Percentiles rank a stretch among this genome's conserved stretches.
These are phyloP conservation scores for Chondrilla cf. caribensis DNA, from an alignment of 37 sponge, comb jelly and placozoan species.

Conservation along the genomic window DNA sequence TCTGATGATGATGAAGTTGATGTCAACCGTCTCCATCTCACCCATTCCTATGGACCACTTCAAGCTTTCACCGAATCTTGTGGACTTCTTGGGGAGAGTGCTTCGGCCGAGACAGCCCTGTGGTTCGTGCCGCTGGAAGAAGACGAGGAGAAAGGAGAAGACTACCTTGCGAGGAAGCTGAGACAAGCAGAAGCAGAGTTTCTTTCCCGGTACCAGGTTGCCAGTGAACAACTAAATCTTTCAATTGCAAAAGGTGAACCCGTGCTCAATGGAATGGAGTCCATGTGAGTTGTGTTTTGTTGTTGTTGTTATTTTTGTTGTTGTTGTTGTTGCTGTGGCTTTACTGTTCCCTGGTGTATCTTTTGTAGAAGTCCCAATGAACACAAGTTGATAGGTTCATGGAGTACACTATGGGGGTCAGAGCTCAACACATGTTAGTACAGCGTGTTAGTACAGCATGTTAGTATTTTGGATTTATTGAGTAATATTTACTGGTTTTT, in stretches of 20 bases:
- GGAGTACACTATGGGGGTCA: not conserved
- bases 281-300: not conserved
- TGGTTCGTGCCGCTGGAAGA: constrained; percentile 71
- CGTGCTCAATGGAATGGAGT: not conserved
- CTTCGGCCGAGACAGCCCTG: constrained; percentile 32
- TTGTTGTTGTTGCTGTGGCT: not conserved
- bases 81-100: constrained; percentile 29
- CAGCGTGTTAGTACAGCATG: no score
- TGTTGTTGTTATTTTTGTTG: not conserved
- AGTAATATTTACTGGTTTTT: no score
- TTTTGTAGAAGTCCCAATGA: not conserved
- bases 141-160: constrained; percentile 11
- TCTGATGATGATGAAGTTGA: constrained; percentile 22
- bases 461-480: no score
- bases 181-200: not conserved
- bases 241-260: not conserved
- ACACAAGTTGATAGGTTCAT: not conserved
- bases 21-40: not conserved
- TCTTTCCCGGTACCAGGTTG: not conserved
- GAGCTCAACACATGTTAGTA: not conserved
- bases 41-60: not conserved
- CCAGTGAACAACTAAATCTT: not conserved
- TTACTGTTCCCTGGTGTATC: no score
- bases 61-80: not conserved
- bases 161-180: not conserved